Evolutionary conservation across 2,797 vertebrate genomes (phyloP).

Genomic region (Crocodylus rhombifer): DNA sequence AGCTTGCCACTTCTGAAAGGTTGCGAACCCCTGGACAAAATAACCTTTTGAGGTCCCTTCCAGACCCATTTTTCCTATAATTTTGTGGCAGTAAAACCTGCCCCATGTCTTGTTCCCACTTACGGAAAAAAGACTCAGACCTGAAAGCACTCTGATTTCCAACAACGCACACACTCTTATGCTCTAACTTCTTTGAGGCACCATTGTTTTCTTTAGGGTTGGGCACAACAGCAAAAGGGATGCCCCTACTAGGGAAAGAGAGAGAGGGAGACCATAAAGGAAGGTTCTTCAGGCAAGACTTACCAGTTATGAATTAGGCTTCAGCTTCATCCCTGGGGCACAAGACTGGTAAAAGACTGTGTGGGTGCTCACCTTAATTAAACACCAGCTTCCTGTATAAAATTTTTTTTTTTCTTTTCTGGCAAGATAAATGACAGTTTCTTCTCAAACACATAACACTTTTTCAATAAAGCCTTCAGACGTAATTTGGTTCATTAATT

Average conservation of each 20-base stretch:
- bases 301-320: background rate
- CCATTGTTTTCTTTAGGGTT: background rate
- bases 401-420: too few relatives aligned
- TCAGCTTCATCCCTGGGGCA: background rate
- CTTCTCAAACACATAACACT: background rate
- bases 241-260: rapidly evolving
- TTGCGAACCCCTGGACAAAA: too few relatives aligned
- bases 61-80: rapidly evolving
- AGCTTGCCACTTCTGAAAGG: too few relatives aligned
- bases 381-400: rapidly evolving
- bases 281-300: background rate
- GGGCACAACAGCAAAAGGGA: rapidly evolving
- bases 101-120: background rate
- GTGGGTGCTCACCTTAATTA: rapidly evolving
- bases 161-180: rapidly evolving
- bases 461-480: rapidly evolving
- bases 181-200: background rate
- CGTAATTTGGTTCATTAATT: background rate
- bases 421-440: rapidly evolving
- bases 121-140: background rate
- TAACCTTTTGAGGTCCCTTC: background rate
- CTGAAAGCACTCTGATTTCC: background rate
- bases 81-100: background rate
- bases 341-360: background rate
- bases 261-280: too few relatives aligned